phyloP scores from a whole-genome alignment of 1,140 invertebrate genomes.

The Sinonovacula constricta region DNA sequence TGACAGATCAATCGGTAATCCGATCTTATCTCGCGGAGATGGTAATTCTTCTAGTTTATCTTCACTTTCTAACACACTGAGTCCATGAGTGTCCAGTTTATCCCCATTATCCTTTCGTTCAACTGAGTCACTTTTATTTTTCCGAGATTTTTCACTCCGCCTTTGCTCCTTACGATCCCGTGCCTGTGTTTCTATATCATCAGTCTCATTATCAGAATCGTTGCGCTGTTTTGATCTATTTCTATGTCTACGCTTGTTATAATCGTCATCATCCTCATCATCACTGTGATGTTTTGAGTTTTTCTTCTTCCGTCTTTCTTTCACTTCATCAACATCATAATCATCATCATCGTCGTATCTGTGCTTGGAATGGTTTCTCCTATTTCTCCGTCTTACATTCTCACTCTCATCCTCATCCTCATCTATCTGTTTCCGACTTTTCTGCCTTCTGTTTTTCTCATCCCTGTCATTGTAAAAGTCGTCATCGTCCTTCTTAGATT shows the following conservation, averaged over 20 bases:
- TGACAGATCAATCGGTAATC: conserved; percentile 61
- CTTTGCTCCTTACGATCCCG: conserved; percentile 17
- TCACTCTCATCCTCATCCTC: conserved; percentile 25
- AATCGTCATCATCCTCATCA: conserved; percentile 23
- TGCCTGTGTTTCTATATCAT: conserved; percentile 29
- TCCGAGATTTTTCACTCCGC: conserved; percentile 14
- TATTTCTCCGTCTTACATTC: conserved; percentile 1
- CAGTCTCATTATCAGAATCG: conserved; percentile 39
- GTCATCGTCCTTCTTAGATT: too few relatives aligned
- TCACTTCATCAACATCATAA: conserved; percentile 8
- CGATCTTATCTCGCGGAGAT: conserved; percentile 52
- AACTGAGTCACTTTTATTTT: conserved; percentile 16
- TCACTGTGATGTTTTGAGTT: conserved; percentile 8
- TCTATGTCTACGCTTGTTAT: background rate
- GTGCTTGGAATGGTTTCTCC: conserved; percentile 17
- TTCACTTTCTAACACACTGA: conserved; percentile 15
- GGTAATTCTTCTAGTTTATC: conserved; percentile 15
- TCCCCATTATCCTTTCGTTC: conserved; percentile 36
- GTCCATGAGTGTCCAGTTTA: conserved; percentile 6
- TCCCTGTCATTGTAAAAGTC: too few relatives aligned
- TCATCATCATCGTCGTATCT: conserved; percentile 46
- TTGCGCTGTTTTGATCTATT: conserved; percentile 31
- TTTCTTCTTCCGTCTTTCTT: background rate
- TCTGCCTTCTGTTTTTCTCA: too few relatives aligned
- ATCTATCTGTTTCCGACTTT: background rate